phyloP scores from a whole-genome alignment of 2,113 vertebrate genomes.

The Leptosomus discolor region DNA sequence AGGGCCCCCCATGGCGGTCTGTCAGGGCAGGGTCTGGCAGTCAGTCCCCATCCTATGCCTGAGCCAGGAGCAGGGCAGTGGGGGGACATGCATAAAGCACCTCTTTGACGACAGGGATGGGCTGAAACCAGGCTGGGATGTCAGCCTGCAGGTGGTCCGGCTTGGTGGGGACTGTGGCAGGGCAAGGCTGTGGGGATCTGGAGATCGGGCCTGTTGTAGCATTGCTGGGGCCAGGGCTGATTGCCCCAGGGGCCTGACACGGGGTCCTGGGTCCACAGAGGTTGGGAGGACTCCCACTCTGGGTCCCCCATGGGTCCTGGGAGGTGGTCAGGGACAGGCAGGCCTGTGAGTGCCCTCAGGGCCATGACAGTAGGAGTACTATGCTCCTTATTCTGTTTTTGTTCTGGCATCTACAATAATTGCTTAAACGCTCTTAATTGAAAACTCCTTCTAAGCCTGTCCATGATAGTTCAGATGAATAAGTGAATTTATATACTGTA shows the following conservation, averaged over 20 bases:
- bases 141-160: too few species aligned
- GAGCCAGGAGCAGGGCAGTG: background rate
- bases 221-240: fast-evolving
- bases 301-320: fast-evolving
- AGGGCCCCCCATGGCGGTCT: fast-evolving
- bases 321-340: background rate
- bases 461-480: background rate
- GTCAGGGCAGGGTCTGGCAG: too few species aligned
- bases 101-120: too few species aligned
- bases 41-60: too few species aligned
- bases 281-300: fast-evolving
- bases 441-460: background rate
- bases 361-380: background rate
- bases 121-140: too few species aligned
- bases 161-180: too few species aligned
- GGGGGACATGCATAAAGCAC: fast-evolving
- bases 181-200: background rate
- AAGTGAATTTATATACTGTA: background rate
- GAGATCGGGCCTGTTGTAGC: fast-evolving
- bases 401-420: background rate
- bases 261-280: too few species aligned
- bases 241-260: fast-evolving
- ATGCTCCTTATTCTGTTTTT: background rate
- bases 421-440: background rate
- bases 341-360: background rate